Base-by-base conservation (phyloP, 2,113 vertebrate genomes). In the Trematocara zebra region DNA sequence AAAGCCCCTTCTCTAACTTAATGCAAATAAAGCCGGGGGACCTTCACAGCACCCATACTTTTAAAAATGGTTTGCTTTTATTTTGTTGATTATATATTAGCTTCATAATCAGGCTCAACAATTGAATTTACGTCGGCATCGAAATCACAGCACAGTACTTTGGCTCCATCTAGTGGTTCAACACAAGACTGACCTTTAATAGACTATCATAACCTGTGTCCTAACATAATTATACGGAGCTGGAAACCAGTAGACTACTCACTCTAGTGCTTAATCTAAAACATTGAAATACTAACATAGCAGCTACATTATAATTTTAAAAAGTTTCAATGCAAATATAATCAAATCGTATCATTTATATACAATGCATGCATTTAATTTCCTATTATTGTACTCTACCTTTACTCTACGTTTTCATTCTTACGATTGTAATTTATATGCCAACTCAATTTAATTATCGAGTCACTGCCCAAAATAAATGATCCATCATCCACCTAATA, bases 121-220 rank as follows among this genome's bases (percentile, higher is more conserved):
- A 8, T 14, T 54, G 9, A 3, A 5, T 42, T 23, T 9, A 5
- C 6, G 2, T 3, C 6, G 2, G 0, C 18, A 14, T 2, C 8
- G 1, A 11, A 40, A 10, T 87, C 31, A 2, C n/a, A 85, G 3
- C 4, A 23, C 49, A 57, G 52, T 91, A 10, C 82, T 85, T n/a
- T 92, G 81, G 59, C 85, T 56, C 92, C 92, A 92, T 91, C 95
- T 94, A 89, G 76, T 85, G 92, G 31, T 37, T 5, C 0, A 10
- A 23, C 12, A 18, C 1, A 4, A 59, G 15, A 85, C 5, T 37
- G 42, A 5, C 40, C n/a, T 57, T 57, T 28, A 56, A 59, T 44
- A 23, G 23, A 3, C 11, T 49, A 49, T 10, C 9, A 49, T 11
- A 28, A 49, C 8, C 40, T 17, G 42, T 18, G 23, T 31, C 42